Conservation (phyloP, 23 tunicate genomes). For the Ciona savignyi region DNA sequence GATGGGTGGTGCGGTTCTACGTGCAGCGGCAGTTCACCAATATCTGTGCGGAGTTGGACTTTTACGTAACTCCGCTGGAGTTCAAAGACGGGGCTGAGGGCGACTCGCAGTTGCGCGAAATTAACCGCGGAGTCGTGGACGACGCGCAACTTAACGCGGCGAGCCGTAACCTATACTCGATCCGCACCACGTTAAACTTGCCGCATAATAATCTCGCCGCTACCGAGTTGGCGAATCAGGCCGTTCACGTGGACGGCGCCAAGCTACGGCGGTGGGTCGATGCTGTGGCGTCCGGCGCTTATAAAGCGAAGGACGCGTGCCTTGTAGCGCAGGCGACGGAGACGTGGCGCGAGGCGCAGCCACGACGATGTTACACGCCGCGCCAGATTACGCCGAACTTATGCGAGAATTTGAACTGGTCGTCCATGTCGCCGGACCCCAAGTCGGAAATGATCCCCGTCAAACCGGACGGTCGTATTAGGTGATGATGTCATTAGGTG, state of each 20-base stretch:
- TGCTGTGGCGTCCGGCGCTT: slow-evolving; percentile 20
- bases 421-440: slow-evolving; percentile 91
- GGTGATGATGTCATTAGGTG: slow-evolving; percentile 38
- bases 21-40: slow-evolving; percentile 63
- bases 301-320: slow-evolving; percentile 62
- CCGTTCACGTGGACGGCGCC: slow-evolving; percentile 25
- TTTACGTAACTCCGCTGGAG: slow-evolving; percentile 72
- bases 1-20: slow-evolving; percentile 77
- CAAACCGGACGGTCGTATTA: slow-evolving; percentile 69
- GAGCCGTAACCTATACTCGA: slow-evolving; percentile 45
- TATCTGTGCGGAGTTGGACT: slow-evolving; percentile 46
- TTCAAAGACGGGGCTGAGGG: slow-evolving; percentile 33
- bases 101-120: slow-evolving; percentile 12
- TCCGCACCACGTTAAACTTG: slow-evolving; percentile 62
- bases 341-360: slow-evolving; percentile 25
- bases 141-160: slow-evolving; percentile 63
- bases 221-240: slow-evolving; percentile 15
- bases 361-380: slow-evolving; percentile 24
- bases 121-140: slow-evolving; percentile 58
- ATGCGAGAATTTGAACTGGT: slow-evolving; percentile 66
- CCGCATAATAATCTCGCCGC: slow-evolving; percentile 37
- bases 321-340: slow-evolving; percentile 7
- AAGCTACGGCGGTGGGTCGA: slow-evolving; percentile 80
- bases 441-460: slow-evolving; percentile 68
- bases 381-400: slow-evolving; percentile 22